A percentile compares a stretch with the other conserved stretches of the same genome.
phyloP scores from a whole-genome alignment of 1,140 invertebrate species.

The Lutraria rhynchaena region DNA sequence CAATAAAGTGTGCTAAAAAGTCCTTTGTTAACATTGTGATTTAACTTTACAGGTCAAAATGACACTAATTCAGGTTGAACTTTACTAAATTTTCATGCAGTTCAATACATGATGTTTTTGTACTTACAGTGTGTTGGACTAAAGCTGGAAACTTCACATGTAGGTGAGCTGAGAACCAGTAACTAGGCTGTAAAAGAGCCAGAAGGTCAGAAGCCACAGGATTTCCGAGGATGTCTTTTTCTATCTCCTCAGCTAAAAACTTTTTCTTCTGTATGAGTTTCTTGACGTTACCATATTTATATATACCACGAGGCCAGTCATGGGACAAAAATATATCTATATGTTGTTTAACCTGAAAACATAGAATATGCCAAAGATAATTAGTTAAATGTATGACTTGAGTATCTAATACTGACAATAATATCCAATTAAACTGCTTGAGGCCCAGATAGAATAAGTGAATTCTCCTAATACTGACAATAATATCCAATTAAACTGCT shows the following conservation, averaged over 20 bases:
- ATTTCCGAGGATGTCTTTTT: constrained; percentile 91
- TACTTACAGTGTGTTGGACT: constrained; percentile 86
- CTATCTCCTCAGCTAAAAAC: constrained; percentile 93
- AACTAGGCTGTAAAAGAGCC: constrained; percentile 89
- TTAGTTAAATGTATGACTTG: too few species aligned
- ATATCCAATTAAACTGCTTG: too few species aligned
- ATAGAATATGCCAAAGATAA: too few species aligned
- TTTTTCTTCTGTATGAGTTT: constrained; percentile 92
- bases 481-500: too few species aligned
- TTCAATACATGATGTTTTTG: too few species aligned
- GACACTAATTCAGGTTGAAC: neutral
- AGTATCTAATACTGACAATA: too few species aligned
- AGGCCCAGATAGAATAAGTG: too few species aligned
- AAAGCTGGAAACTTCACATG: constrained; percentile 97
- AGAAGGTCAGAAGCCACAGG: constrained; percentile 91
- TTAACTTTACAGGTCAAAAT: neutral
- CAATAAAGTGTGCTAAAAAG: neutral
- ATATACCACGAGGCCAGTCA: constrained; percentile 97
- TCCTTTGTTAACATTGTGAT: neutral
- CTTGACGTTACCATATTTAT: constrained; percentile 91
- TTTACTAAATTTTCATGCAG: neutral
- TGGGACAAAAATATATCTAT: constrained; percentile 97
- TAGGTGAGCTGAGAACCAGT: constrained; percentile 99
- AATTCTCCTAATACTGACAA: too few species aligned
- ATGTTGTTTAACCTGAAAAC: constrained; percentile 82